Evolutionary conservation across 2,888 invertebrate species (phyloP).

Genomic region (Drosophila merina): DNA sequence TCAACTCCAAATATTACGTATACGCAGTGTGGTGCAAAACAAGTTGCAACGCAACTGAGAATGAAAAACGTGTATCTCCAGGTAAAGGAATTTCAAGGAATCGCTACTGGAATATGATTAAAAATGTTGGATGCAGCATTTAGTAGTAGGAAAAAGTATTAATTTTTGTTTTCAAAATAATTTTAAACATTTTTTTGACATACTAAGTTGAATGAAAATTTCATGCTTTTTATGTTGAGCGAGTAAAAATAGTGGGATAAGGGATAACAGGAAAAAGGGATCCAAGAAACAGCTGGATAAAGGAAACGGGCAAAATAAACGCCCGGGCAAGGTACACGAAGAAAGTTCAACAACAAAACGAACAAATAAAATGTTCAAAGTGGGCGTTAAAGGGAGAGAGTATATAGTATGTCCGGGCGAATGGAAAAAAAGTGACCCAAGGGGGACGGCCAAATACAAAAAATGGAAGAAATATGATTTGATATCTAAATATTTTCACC

Average conservation of each 20-base stretch:
- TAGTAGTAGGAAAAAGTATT: too few species aligned
- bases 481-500: neutral
- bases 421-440: slow-evolving; percentile 1
- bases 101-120: slow-evolving; percentile 13
- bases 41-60: slow-evolving; percentile 29
- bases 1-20: slow-evolving; percentile 20
- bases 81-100: slow-evolving; percentile 19
- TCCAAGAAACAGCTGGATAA: too few species aligned
- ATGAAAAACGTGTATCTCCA: slow-evolving; percentile 24
- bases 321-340: slow-evolving; percentile 58
- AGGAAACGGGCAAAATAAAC: slow-evolving; percentile 40
- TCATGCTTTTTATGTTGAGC: too few species aligned
- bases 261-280: too few species aligned
- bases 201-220: too few species aligned
- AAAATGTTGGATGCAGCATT: too few species aligned
- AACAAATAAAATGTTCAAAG: slow-evolving; percentile 19
- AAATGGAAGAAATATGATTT: neutral
- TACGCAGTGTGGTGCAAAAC: slow-evolving; percentile 34
- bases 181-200: too few species aligned
- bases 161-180: too few species aligned
- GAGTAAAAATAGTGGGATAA: too few species aligned
- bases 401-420: neutral
- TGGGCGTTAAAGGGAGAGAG: slow-evolving; percentile 9
- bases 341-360: slow-evolving; percentile 60
- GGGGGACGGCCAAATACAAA: neutral